Percentiles rank a stretch among this genome's conserved stretches.
Evolutionary conservation across 2,797 vertebrate genomes (phyloP).

Genomic region (Parauchenoglanis ngamensis): DNA sequence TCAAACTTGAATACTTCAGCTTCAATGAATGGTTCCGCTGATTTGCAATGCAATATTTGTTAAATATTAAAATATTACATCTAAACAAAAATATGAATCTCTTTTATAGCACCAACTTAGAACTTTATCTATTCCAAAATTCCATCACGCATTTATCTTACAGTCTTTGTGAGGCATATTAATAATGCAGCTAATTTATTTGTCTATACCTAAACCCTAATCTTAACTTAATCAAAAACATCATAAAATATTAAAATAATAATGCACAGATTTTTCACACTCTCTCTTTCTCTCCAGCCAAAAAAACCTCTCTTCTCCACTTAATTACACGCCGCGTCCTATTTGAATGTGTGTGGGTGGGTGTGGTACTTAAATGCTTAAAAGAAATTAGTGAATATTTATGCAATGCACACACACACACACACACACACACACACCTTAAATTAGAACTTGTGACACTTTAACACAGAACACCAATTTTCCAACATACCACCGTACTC

Average conservation of each 20-base stretch:
- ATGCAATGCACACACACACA: conserved; percentile 60
- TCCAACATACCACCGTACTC: not conserved
- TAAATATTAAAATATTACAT: not conserved
- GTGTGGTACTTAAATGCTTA: conserved; percentile 62
- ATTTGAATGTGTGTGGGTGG: conserved; percentile 1
- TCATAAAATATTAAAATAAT: no score
- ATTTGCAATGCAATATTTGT: not conserved
- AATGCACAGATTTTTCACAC: not conserved
- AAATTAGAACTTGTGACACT: conserved; percentile 57
- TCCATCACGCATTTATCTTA: not conserved
- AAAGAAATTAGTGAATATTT: conserved; percentile 73
- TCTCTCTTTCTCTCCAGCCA: not conserved
- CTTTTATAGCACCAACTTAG: not conserved
- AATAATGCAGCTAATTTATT: not conserved
- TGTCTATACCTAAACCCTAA: not conserved
- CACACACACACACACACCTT: conserved; percentile 59
- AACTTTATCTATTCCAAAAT: not conserved
- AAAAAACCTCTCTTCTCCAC: not conserved
- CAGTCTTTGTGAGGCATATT: not conserved
- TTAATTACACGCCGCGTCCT: not conserved
- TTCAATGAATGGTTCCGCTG: not conserved
- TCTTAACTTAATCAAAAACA: not conserved
- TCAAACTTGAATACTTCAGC: not conserved
- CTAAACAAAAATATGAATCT: not conserved
- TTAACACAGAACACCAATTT: conserved; percentile 53